phyloP scores from a whole-genome alignment of 2,888 invertebrate genomes.

The Prosapia bicincta region DNA sequence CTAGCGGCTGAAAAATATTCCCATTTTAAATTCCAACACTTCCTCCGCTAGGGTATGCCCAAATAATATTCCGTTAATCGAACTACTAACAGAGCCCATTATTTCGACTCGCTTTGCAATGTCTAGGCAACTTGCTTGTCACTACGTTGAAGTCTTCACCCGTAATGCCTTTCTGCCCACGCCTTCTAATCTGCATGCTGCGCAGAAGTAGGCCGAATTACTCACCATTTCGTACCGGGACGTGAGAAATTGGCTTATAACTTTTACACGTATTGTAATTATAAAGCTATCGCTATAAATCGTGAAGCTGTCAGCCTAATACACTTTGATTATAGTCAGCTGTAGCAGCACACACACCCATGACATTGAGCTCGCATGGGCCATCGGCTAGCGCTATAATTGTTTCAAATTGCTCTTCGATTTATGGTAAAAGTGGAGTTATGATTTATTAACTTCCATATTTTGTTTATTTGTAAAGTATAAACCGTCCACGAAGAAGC shows the following conservation, averaged over 20 bases:
- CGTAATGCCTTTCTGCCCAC: background rate
- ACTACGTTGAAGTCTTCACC: no score
- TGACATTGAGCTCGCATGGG: background rate
- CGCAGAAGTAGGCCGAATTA: background rate
- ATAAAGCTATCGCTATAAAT: background rate
- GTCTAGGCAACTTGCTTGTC: no score
- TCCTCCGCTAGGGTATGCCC: no score
- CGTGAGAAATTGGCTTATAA: background rate
- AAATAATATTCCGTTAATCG: no score
- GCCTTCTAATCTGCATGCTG: background rate
- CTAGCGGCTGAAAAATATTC: no score
- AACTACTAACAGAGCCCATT: no score
- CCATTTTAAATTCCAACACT: background rate
- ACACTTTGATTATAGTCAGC: background rate
- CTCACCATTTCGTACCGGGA: background rate
- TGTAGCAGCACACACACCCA: background rate
- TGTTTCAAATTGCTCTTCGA: background rate
- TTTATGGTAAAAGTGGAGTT: background rate
- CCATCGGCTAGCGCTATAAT: background rate
- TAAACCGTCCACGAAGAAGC: no score
- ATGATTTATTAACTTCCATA: no score
- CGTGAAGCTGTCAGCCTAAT: background rate
- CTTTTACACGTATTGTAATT: constrained; percentile 2
- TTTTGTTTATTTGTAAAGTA: no score
- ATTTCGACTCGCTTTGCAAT: no score